A percentile compares a stretch with the other conserved stretches of the same genome.
These are phyloP conservation scores for Bungarus multicinctus DNA, from an alignment of 2,113 vertebrate genomes.

Conservation along the genomic window DNA sequence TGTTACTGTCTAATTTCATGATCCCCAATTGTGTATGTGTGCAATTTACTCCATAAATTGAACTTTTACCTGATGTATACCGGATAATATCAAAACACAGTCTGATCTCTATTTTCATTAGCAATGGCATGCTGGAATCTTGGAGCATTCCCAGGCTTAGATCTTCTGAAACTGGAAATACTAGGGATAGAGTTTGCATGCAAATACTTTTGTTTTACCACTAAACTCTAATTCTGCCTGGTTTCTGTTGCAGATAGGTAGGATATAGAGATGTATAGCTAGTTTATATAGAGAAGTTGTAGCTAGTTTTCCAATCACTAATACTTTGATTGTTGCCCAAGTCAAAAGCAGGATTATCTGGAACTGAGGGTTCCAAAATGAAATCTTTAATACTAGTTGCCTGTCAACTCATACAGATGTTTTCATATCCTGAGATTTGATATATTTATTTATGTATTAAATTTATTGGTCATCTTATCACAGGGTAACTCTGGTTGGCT, in stretches of 20 bases:
- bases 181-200: neutral
- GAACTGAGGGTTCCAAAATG: neutral
- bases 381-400: neutral
- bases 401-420: neutral
- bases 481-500: neutral
- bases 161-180: neutral
- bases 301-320: neutral
- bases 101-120: neutral
- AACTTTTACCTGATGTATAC: neutral
- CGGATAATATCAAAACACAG: neutral
- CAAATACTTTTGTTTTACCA: neutral
- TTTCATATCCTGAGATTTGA: neutral
- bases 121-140: neutral
- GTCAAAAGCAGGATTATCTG: neutral
- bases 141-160: neutral
- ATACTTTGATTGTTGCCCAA: neutral
- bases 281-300: too few relatives aligned
- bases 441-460: neutral
- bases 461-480: neutral
- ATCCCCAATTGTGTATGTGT: neutral
- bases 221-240: neutral
- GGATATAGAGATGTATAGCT: neutral
- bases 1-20: fast-evolving
- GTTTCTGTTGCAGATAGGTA: neutral
- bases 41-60: neutral